Base-by-base conservation (phyloP, 2,113 vertebrate genomes). In the Telmatochromis sp. region DNA sequence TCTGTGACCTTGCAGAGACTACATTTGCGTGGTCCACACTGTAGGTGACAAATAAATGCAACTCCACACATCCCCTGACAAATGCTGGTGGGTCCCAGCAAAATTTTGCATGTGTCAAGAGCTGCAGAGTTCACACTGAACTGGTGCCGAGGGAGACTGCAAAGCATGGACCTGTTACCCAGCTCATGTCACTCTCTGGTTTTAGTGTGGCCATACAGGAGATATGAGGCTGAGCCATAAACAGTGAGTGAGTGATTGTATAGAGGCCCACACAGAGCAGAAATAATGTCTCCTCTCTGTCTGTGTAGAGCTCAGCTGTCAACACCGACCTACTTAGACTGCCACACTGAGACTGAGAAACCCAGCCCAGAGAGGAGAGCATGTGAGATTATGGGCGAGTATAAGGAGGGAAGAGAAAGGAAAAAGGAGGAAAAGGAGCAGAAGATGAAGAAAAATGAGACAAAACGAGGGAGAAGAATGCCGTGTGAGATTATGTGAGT, bases 251-350 rank as follows among this genome's bases (percentile, higher is more conserved):
- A 83, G 75, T 57, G 85, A 81, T 87, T 45, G 89, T 89, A 79
- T 75, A 83, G 86, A 83, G 84, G 85, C 90, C 87, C 93, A 93
- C 90, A 92, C 90, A 82, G 89, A 84, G 90, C 90, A 89, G 83
- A 55, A 92, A 93, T 90, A 92, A 91, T 80, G 87, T 92, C 91
- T 91, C 89, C 81, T 87, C 88, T 89, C 86, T 89, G 86, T 92
- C 87, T 90, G 87, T 33, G 90, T n/a, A 3, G 63, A 93, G 90
- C 92, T 91, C 89, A 92, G 94, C 90, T 92, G 90, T 93, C 94
- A 93, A 87, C 89, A 88, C 51, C 91, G 94, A 94, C 94, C 94
- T 94, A 94, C 89, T 94, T 94, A 93, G 82, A 71, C 85, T 40
- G 89, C 86, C 87, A 86, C 82, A 35, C 80, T 54, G 85, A 87